These are phyloP conservation scores for Acronicta alni DNA, from an alignment of 2,888 invertebrate genomes.

Conservation along the genomic window DNA sequence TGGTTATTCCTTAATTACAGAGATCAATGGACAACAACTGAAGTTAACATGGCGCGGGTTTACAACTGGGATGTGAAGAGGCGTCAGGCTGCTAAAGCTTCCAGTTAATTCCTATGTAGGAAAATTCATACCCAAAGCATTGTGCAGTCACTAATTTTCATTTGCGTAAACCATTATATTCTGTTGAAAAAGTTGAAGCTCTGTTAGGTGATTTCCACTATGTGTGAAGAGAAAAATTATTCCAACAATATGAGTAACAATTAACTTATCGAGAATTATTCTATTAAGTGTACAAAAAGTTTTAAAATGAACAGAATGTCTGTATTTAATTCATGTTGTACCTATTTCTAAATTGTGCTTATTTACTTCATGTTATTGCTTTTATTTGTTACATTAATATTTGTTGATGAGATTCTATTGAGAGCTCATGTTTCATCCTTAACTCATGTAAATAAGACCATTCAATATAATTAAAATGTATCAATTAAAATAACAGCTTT, in stretches of 20 bases:
- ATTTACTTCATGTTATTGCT: background rate
- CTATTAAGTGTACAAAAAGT: slow-evolving; percentile 3
- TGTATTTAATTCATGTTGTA: background rate
- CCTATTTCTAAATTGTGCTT: background rate
- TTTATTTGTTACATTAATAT: background rate
- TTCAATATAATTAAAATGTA: slow-evolving; percentile 1
- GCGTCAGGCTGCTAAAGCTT: slow-evolving; percentile 92
- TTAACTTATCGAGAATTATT: slow-evolving; percentile 3
- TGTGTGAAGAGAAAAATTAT: slow-evolving; percentile 2
- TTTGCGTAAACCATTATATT: slow-evolving; percentile 16
- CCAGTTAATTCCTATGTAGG: slow-evolving; percentile 64
- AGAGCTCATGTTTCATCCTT: background rate
- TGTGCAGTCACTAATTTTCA: slow-evolving; percentile 18
- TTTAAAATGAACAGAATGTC: background rate
- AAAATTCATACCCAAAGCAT: slow-evolving; percentile 13
- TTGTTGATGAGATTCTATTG: background rate
- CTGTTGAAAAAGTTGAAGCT: slow-evolving; percentile 1
- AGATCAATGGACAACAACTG: slow-evolving; percentile 99
- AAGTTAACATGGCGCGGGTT: slow-evolving; percentile 99
- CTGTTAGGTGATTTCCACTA: slow-evolving; percentile 4
- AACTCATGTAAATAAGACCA: slow-evolving; percentile 4
- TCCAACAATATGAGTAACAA: background rate
- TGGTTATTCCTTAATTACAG: slow-evolving; percentile 82
- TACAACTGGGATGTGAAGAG: slow-evolving; percentile 99
- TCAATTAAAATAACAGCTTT: background rate